Conservation (phyloP, 2,888 invertebrate genomes). For the Drosophila prolongata region DNA sequence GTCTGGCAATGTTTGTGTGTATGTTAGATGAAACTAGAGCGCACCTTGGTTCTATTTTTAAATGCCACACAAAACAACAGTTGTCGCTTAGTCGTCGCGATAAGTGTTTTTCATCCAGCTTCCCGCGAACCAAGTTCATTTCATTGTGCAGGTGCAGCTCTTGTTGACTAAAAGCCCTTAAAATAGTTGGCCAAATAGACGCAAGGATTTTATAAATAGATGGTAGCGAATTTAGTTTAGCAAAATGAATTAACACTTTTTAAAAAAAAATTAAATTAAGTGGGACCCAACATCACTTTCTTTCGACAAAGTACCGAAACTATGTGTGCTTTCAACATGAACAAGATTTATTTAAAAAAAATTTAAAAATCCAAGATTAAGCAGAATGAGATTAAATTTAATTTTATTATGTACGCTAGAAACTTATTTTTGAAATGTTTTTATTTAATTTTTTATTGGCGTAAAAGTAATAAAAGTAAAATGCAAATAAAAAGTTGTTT, state of each 20-base stretch:
- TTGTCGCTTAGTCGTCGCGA: slow-evolving; percentile 66
- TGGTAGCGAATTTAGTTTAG: slow-evolving; percentile 25
- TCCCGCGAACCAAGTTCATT: slow-evolving; percentile 27
- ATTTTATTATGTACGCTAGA: no score
- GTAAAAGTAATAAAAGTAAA: no score
- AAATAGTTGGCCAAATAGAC: slow-evolving; percentile 60
- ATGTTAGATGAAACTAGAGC: slow-evolving; percentile 66
- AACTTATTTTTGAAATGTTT: no score
- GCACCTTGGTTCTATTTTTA: slow-evolving; percentile 78
- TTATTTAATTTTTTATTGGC: no score
- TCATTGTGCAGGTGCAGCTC: slow-evolving; percentile 24
- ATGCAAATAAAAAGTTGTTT: no score
- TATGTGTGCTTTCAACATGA: no score
- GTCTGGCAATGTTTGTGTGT: slow-evolving; percentile 1
- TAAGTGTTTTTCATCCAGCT: slow-evolving; percentile 61
- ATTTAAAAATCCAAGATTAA: no score
- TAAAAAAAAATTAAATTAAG: neutral
- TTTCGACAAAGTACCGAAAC: no score
- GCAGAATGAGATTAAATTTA: no score
- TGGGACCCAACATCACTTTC: no score
- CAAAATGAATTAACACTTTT: neutral
- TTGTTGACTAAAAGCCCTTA: slow-evolving; percentile 59
- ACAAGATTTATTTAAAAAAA: no score
- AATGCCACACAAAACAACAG: slow-evolving; percentile 57
- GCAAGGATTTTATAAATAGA: slow-evolving; percentile 65